A percentile compares a stretch with the other conserved stretches of the same genome.
These are phyloP conservation scores for Connochaetes taurinus DNA, from an alignment of 2,113 vertebrate genomes.

Conservation along the genomic window DNA sequence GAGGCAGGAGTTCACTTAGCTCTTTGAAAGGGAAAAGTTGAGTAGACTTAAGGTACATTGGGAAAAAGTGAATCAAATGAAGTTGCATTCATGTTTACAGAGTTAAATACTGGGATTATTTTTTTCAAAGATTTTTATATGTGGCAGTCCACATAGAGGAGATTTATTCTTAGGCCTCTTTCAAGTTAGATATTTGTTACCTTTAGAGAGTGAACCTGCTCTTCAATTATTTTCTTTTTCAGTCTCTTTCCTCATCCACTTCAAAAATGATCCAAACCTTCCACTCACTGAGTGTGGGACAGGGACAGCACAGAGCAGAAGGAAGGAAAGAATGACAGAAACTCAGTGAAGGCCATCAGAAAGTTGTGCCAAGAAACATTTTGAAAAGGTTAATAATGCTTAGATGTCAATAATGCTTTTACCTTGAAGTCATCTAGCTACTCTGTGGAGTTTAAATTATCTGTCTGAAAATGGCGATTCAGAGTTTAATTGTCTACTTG, in stretches of 20 bases:
- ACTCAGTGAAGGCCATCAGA: rapidly evolving
- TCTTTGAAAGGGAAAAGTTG: neutral
- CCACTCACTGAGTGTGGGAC: neutral
- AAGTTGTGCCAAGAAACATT: neutral
- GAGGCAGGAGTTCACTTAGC: neutral
- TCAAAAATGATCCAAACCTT: conserved; percentile 11
- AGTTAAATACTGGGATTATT: neutral
- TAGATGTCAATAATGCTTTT: neutral
- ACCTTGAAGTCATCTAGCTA: neutral
- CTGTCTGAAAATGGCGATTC: neutral
- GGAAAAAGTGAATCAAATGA: neutral
- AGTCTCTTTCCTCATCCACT: neutral
- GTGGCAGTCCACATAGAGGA: neutral
- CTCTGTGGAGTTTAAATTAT: neutral
- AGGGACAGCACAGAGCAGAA: neutral
- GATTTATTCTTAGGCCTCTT: neutral
- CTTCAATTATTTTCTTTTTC: neutral
- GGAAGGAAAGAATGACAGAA: neutral
- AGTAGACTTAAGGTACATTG: neutral
- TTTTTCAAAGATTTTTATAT: neutral
- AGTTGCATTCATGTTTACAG: neutral
- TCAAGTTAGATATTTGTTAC: conserved; percentile 31
- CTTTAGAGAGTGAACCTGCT: neutral
- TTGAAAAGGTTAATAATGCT: neutral
- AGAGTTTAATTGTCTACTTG: neutral